Evolutionary conservation across 2,888 invertebrate species (phyloP).

Genomic region (Agriotes lineatus): DNA sequence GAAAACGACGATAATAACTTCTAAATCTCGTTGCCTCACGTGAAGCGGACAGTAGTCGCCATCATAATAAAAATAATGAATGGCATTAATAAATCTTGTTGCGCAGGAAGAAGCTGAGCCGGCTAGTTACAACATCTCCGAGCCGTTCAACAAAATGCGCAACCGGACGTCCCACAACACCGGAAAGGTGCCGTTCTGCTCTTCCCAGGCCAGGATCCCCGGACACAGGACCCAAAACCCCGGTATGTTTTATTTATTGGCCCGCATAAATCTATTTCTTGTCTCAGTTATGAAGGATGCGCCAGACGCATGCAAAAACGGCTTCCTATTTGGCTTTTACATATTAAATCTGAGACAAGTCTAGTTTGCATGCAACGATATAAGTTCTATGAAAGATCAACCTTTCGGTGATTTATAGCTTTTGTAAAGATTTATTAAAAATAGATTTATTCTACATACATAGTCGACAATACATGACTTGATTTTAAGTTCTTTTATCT

Average conservation of each 20-base stretch:
- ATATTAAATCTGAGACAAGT: no score
- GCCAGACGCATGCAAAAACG: not conserved
- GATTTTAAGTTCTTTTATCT: no score
- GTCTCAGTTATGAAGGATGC: not conserved
- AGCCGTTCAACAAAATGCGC: conserved; percentile 51
- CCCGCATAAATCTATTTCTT: conserved; percentile 9
- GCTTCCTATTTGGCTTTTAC: no score
- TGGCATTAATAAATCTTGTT: conserved; percentile 47
- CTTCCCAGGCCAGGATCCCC: conserved; percentile 43
- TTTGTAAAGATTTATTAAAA: no score
- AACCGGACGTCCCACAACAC: conserved; percentile 54
- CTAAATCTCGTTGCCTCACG: conserved; percentile 2
- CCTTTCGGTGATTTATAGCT: no score
- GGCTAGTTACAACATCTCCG: conserved; percentile 50
- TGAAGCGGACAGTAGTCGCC: conserved; percentile 16
- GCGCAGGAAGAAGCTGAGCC: conserved; percentile 50
- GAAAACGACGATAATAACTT: conserved; percentile 9
- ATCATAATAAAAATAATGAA: conserved; percentile 47
- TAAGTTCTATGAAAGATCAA: no score
- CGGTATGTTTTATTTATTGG: conserved; percentile 45
- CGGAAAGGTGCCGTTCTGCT: conserved; percentile 54
- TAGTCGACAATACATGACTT: no score
- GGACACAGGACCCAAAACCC: conserved; percentile 44
- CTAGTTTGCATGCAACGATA: no score
- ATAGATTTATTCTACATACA: no score